These are phyloP conservation scores for Cathartes aura DNA, from an alignment of 2,113 vertebrate genomes.

Conservation along the genomic window DNA sequence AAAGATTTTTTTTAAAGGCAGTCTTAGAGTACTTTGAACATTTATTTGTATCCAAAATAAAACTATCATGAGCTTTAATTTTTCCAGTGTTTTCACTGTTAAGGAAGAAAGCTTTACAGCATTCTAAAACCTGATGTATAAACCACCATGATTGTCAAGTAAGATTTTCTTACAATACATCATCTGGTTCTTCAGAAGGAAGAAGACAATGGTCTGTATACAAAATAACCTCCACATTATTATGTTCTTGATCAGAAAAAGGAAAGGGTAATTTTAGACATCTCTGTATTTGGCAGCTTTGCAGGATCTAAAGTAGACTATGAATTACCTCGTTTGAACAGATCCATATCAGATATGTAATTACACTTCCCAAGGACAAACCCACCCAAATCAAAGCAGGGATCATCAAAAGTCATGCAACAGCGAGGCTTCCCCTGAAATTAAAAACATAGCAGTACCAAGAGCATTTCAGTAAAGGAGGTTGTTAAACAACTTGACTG, in stretches of 20 bases:
- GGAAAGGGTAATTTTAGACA: conserved; percentile 72
- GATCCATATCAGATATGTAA: conserved; percentile 77
- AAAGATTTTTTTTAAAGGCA: not conserved
- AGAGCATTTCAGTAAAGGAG: conserved; percentile 17
- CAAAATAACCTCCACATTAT: conserved; percentile 55
- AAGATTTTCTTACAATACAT: conserved; percentile 24
- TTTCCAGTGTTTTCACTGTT: conserved; percentile 21
- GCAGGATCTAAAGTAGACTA: conserved; percentile 50
- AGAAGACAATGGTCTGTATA: conserved; percentile 52
- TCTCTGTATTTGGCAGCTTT: conserved; percentile 76
- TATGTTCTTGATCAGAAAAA: conserved; percentile 53
- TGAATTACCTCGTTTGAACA: conserved; percentile 74
- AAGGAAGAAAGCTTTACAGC: conserved; percentile 25
- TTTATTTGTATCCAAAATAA: conserved; percentile 48
- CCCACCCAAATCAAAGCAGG: conserved; percentile 77
- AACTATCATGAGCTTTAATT: not conserved
- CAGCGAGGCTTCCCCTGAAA: conserved; percentile 27
- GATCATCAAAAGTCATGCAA: conserved; percentile 49
- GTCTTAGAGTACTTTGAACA: not conserved
- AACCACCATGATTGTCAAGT: conserved; percentile 6
- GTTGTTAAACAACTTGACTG: conserved; percentile 24
- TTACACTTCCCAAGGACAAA: conserved; percentile 79
- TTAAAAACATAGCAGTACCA: conserved; percentile 29
- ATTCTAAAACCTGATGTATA: conserved; percentile 3
- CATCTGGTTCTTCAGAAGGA: conserved; percentile 33